These are phyloP conservation scores for Sussaba pulchella DNA, from an alignment of 2,888 invertebrate species.

Conservation along the genomic window DNA sequence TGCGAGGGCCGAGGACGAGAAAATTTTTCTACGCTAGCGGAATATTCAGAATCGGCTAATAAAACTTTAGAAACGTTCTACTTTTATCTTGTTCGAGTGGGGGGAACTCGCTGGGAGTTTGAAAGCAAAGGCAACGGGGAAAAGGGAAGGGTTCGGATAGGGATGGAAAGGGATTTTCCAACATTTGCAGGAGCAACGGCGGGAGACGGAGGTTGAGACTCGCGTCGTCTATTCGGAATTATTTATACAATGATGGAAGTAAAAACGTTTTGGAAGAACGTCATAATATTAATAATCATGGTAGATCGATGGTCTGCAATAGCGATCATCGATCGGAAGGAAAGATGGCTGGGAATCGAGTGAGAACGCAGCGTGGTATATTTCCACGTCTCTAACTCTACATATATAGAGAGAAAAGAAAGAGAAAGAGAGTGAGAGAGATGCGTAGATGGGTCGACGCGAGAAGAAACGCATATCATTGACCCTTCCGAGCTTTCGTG, in stretches of 20 bases:
- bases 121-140: neutral
- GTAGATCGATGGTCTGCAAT: neutral
- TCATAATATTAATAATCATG: neutral
- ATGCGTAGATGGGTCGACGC: too few relatives aligned
- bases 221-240: slow-evolving; percentile 5
- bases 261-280: too few relatives aligned
- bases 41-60: slow-evolving; percentile 50
- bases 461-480: slow-evolving; percentile 75
- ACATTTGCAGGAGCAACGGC: neutral
- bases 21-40: slow-evolving; percentile 27
- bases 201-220: neutral
- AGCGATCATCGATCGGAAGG: slow-evolving; percentile 3
- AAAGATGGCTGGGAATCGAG: too few relatives aligned
- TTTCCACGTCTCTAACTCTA: slow-evolving; percentile 9
- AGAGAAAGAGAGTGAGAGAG: too few relatives aligned
- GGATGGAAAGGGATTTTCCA: slow-evolving; percentile 31
- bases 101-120: slow-evolving; percentile 7
- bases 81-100: slow-evolving; percentile 45
- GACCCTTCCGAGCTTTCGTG: slow-evolving; percentile 63
- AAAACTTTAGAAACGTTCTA: slow-evolving; percentile 53
- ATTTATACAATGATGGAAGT: slow-evolving; percentile 20
- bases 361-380: too few relatives aligned
- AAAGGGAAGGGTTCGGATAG: neutral
- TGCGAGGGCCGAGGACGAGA: slow-evolving; percentile 1
- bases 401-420: slow-evolving; percentile 38